A percentile compares a stretch with the other conserved stretches of the same genome.
Evolutionary conservation across 2,113 vertebrate species (phyloP).

Genomic region (Xerus inauris): DNA sequence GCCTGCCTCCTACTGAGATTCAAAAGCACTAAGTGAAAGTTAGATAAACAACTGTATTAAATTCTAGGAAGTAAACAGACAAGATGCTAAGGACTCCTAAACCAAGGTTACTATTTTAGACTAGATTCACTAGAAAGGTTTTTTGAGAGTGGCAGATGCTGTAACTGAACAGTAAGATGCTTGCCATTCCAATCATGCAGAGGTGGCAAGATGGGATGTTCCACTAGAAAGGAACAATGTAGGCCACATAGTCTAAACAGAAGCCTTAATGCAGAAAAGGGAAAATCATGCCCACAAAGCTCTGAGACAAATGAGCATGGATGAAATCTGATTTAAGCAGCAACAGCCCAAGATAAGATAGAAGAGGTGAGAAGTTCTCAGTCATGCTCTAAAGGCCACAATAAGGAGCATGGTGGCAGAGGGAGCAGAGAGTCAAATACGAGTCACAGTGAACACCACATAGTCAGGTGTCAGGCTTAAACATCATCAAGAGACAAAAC

Average conservation of each 20-base stretch:
- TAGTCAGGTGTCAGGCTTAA: not conserved
- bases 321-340: not conserved
- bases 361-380: not conserved
- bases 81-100: not conserved
- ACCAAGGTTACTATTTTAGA: not conserved
- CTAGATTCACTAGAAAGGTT: not conserved
- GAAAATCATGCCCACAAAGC: not conserved
- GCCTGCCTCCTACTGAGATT: not conserved
- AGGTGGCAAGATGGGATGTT: not conserved
- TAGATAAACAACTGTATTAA: not conserved
- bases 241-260: not conserved
- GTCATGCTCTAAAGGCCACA: not conserved
- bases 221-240: not conserved
- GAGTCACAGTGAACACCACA: not conserved
- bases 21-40: conserved; percentile 23
- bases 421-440: not conserved
- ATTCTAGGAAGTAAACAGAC: not conserved
- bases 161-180: not conserved
- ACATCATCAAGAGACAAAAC: not conserved
- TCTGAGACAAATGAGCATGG: not conserved
- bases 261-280: not conserved
- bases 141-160: not conserved
- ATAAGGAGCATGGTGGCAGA: not conserved
- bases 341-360: not conserved
- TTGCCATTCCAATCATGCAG: not conserved